Evolutionary conservation across 2,888 invertebrate species (phyloP), one percentile per base, ranked within the genome.

Genomic region (Himalopsyche japonica): DNA sequence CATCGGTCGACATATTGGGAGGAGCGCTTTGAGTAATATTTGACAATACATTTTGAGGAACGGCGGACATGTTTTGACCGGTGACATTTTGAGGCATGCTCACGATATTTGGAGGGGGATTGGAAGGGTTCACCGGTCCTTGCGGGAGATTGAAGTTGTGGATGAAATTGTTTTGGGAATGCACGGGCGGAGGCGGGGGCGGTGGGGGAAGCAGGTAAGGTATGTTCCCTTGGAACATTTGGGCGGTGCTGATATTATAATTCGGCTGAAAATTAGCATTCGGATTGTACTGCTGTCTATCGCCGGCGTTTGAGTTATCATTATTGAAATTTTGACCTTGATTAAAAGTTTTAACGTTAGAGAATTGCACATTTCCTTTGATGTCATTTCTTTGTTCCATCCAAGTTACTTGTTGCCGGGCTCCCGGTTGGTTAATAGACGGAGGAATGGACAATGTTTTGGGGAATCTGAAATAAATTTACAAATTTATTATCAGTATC

Each of bases 141-240:
- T 86, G 84, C 7, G 80, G 76, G 20, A 81, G 10, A 43, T 84
- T 84, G 78, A 82, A 85, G 43, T 85, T 34, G 47, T 85, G 85
- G 32, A 78, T 76, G 57, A 48, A 48, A 24, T 76, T 76, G 27
- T 81, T 81, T 43, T 85, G 83, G 5, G 81, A 34, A 15, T 82
- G 84, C 24, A 82, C 57, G 0, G 83, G 85, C 0, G 85, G 85
- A 0, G 85, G 85, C 18, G 84, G 85, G 3, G 86, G 84, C 0
- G 86, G 86, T 20, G 86, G 86, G 10, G 82, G 81, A 7, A 86
- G 81, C 37, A 84, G 82, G 81, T 85, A 86, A 7, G 86, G 86
- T 27, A 86, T 37, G 64, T 82, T 85, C n/a, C 84, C 85, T 79
- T 86, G 86, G 76, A 81, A 86, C 48, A 85, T 78, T 43, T 85